These are phyloP conservation scores for Poecile montanus DNA, from an alignment of 2,797 vertebrate genomes.

Conservation along the genomic window DNA sequence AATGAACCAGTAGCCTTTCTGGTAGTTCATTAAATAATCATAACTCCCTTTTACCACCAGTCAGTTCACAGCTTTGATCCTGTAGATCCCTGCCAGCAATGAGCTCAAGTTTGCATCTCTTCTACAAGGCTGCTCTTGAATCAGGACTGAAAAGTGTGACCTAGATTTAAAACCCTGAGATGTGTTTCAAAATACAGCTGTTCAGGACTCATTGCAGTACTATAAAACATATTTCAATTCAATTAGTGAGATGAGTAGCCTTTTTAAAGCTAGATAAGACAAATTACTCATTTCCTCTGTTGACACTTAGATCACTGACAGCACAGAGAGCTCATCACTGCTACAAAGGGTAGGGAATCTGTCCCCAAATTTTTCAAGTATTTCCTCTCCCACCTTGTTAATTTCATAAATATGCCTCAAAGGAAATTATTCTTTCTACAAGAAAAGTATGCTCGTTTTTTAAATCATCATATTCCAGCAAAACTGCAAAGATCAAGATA, in stretches of 20 bases:
- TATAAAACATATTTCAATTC: neutral
- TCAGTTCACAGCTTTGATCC: neutral
- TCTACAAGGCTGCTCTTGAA: neutral
- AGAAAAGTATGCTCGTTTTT: neutral
- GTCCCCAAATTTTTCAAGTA: neutral
- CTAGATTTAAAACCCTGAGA: neutral
- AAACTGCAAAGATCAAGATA: constrained; percentile 10
- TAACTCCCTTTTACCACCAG: neutral
- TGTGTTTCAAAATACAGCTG: neutral
- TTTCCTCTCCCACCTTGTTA: constrained; percentile 16
- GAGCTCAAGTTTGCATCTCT: neutral
- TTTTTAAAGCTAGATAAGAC: constrained; percentile 16
- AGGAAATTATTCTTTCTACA: neutral
- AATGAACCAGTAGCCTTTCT: neutral
- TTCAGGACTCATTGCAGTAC: neutral
- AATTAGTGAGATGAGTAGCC: neutral
- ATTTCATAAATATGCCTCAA: constrained; percentile 20
- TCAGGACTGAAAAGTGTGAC: neutral
- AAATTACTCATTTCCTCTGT: neutral
- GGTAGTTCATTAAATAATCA: neutral
- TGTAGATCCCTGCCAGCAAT: neutral
- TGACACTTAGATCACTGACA: constrained; percentile 9
- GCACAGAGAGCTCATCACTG: neutral
- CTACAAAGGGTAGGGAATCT: constrained; percentile 16
- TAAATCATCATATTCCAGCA: neutral